Percentiles rank a stretch among this genome's conserved stretches.
phyloP scores from a whole-genome alignment of 2,797 vertebrate genomes.

The Silurus aristotelis region DNA sequence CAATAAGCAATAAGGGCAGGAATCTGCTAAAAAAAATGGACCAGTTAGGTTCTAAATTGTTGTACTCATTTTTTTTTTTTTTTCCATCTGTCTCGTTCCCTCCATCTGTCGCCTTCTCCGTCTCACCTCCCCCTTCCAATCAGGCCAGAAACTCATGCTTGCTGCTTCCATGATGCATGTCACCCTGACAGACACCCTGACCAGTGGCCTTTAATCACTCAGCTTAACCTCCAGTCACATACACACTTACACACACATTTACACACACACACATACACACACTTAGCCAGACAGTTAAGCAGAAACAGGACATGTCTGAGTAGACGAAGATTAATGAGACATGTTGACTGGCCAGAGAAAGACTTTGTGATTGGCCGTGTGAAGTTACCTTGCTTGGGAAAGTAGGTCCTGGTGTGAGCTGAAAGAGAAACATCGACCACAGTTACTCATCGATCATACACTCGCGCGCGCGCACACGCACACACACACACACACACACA shows the following conservation, averaged over 20 bases:
- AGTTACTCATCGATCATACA: conserved; percentile 68
- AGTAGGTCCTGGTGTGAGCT: conserved; percentile 80
- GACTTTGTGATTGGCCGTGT: conserved; percentile 58
- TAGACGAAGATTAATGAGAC: conserved; percentile 41
- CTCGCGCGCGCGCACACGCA: neutral
- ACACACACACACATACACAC: conserved; percentile 14
- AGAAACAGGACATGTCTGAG: conserved; percentile 36
- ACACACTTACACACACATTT: conserved; percentile 20
- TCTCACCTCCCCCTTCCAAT: neutral
- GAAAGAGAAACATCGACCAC: conserved; percentile 75
- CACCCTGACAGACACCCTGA: conserved; percentile 55
- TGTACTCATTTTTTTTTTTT: neutral
- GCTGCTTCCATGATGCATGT: conserved; percentile 38
- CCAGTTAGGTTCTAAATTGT: neutral
- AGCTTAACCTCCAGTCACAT: conserved; percentile 15
- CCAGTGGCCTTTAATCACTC: conserved; percentile 61
- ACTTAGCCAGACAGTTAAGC: conserved; percentile 38
- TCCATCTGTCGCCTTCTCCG: neutral
- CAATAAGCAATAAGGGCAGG: neutral
- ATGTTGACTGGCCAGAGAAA: conserved; percentile 29
- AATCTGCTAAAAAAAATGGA: neutral
- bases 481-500: conserved; percentile 14
- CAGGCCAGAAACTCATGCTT: conserved; percentile 1
- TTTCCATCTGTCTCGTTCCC: conserved; percentile 3
- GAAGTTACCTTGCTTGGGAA: conserved; percentile 81